Evolutionary conservation across 2,113 vertebrate species (phyloP), one percentile per base, ranked within the genome.

Genomic region (Numenius arquata): DNA sequence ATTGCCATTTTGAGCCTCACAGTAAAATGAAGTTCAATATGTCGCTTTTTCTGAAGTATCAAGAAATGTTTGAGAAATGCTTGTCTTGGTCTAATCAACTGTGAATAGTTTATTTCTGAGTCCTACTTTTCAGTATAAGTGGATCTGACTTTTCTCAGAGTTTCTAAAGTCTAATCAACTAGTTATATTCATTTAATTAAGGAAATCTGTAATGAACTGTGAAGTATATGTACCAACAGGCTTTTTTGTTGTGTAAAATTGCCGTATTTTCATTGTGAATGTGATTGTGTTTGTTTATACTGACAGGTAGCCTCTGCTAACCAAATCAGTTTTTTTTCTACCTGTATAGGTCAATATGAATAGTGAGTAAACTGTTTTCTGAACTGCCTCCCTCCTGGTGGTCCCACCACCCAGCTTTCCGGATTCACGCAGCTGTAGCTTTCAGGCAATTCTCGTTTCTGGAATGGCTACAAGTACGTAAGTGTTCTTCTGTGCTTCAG

Each of bases 81-180:
- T 98, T 98, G 97, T 98, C 98, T 98, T 98, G 91, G 95, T 96
- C 96, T 98, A 98, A 98, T 98, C 98, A 98, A 97, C 98, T 97
- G 98, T 98, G 98, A 98, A 98, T 98, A 98, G 98, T 98, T 98
- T 98, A 97, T 98, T 97, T 97, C 92, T n/a, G 88, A 98, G 93
- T 95, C 93, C 97, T 97, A 93, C 96, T 98, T 98, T 97, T 97
- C 96, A 90, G 88, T 96, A 56, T 95, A 97, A 98, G 96, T 96
- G 97, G 94, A 94, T 96, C 95, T 97, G 97, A 97, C 95, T 98
- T 96, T 97, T 93, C 81, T 96, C 86, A 94, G 96, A 90, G 96
- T 97, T 96, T 97, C 93, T 95, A 89, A 97, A 97, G 87, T 85
- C 95, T 96, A 93, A 98, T 97, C 95, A 98, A 96, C 95, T 92